Base-by-base conservation (phyloP, 2,797 vertebrate species). In the Gallinago solitaria region DNA sequence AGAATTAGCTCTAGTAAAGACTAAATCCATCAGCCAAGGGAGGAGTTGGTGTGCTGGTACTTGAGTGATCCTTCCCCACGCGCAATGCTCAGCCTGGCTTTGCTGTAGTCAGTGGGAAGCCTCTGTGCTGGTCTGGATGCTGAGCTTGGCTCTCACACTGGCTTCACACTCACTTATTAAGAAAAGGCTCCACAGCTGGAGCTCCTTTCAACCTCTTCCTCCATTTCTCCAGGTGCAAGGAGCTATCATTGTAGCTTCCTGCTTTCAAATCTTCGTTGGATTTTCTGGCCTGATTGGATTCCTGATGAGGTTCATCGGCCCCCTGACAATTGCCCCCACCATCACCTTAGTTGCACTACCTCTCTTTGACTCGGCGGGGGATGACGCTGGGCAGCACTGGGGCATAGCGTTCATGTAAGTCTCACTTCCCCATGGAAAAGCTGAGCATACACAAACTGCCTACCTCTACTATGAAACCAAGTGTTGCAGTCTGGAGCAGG, bases 231-330 rank as follows among this genome's bases (percentile, higher is more conserved):
- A 99, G 99, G 96, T 99, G 60, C 99, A 99, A 98, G 99, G 99
- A 6, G 98, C 99, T 77, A 98, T 99, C 80, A 99, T 99, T 97
- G 99, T 99, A 43, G 99, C 99, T 63, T 99, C 99, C 60, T 98
- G 99, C 77, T 99, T 99, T 96, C 99, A 99, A 95, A 98, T 99
- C 50, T 61, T 99, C 6, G 96, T 99, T 83, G 99, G 99, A 43
- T 99, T 99, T 98, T 99, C 99, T 1, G 99, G 99, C 80, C 98
- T 99, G 81, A 98, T 99, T 1, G 99, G 99, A 61, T 98, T 99
- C 91, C 98, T 99, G 97, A 98, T 99, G 99, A 98, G 98, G 83
- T 99, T 99, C 97, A 99, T 99, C 1, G 99, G 99, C 12, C 99
- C 99, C 28, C 97, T 99, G 92, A 99, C 99, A 78, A 99, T 99